Conservation (phyloP, 2,797 vertebrate genomes). For the Myoxocephalus aenaeus region DNA sequence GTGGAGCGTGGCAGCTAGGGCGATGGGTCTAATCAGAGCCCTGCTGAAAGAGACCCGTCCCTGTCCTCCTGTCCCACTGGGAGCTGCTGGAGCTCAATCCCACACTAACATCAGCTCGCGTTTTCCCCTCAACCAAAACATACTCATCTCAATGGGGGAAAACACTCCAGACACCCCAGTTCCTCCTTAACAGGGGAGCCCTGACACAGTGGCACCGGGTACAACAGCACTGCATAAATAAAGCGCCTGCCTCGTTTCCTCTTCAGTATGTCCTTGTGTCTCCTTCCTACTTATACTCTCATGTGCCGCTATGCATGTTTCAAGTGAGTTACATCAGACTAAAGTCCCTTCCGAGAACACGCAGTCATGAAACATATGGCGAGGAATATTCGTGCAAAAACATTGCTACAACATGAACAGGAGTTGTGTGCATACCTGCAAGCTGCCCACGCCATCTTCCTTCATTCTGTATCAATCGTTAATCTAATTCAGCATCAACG, state of each 20-base stretch:
- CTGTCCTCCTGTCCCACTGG: conserved; percentile 79
- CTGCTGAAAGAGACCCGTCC: conserved; percentile 83
- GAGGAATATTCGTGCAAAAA: conserved; percentile 44
- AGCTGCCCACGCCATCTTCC: neutral
- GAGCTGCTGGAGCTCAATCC: conserved; percentile 77
- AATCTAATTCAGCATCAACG: conserved; percentile 26
- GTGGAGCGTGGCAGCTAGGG: conserved; percentile 83
- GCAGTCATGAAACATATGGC: conserved; percentile 26
- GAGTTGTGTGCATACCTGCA: conserved; percentile 9
- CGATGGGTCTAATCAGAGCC: conserved; percentile 86
- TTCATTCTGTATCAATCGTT: conserved; percentile 46
- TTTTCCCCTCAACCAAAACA: conserved; percentile 69
- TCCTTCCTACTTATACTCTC: conserved; percentile 19
- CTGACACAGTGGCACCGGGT: conserved; percentile 56
- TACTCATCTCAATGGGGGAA: conserved; percentile 68
- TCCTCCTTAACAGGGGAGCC: conserved; percentile 60
- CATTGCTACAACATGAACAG: neutral
- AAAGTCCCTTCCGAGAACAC: conserved; percentile 20
- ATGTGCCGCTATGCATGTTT: conserved; percentile 58
- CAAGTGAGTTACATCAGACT: conserved; percentile 19
- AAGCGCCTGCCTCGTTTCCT: conserved; percentile 54
- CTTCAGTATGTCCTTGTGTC: conserved; percentile 19
- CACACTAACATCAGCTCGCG: conserved; percentile 62
- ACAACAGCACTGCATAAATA: conserved; percentile 30
- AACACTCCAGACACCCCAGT: conserved; percentile 70